These are phyloP conservation scores for Elegia similella DNA, from an alignment of 2,888 invertebrate genomes.

Conservation along the genomic window DNA sequence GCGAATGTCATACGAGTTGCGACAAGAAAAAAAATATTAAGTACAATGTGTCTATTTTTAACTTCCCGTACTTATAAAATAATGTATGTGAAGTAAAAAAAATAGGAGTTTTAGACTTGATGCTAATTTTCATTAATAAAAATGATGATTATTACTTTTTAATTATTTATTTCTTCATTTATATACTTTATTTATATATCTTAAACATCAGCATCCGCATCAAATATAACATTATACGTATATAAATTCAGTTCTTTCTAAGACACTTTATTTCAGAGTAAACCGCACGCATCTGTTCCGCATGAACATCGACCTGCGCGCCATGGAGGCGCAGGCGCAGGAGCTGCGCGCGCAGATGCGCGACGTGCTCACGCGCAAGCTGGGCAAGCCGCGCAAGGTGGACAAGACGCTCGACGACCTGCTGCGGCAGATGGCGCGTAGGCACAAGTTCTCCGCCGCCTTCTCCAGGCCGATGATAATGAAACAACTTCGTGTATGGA, in stretches of 20 bases:
- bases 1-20: too few relatives aligned
- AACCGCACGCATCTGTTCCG: slow-evolving; percentile 85
- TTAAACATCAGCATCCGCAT: too few relatives aligned
- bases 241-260: neutral
- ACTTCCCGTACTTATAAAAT: too few relatives aligned
- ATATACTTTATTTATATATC: too few relatives aligned
- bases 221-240: too few relatives aligned
- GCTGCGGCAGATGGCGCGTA: slow-evolving; percentile 62
- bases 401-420: slow-evolving; percentile 67
- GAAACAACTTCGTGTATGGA: slow-evolving; percentile 58
- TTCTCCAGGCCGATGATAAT: slow-evolving; percentile 50
- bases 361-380: slow-evolving; percentile 63
- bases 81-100: too few relatives aligned
- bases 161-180: too few relatives aligned
- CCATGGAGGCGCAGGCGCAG: slow-evolving; percentile 83
- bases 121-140: too few relatives aligned
- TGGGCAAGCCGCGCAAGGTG: slow-evolving; percentile 64
- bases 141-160: too few relatives aligned
- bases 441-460: slow-evolving; percentile 62
- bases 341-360: slow-evolving; percentile 78
- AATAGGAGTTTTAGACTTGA: too few relatives aligned
- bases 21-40: too few relatives aligned
- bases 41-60: too few relatives aligned
- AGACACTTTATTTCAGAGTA: slow-evolving; percentile 65
- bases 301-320: slow-evolving; percentile 86